These are phyloP conservation scores for Girardia tigrina DNA, from an alignment of 2,888 invertebrate genomes.

Conservation along the genomic window DNA sequence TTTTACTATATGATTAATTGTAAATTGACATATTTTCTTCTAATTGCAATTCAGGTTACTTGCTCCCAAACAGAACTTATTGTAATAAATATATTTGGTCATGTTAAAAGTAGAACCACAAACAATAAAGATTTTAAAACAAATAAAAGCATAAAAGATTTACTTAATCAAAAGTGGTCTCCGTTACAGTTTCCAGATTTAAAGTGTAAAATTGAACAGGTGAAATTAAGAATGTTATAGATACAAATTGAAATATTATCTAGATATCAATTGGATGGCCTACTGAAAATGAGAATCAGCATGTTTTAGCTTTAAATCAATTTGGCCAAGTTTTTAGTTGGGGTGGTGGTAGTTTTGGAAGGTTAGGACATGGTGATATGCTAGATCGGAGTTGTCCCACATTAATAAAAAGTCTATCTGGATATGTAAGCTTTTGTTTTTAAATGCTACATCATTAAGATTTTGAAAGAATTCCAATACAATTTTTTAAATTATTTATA, in stretches of 20 bases:
- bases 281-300: not conserved
- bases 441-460: too few relatives aligned
- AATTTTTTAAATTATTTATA: too few relatives aligned
- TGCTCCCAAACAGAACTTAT: not conserved
- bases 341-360: slow-evolving; percentile 8
- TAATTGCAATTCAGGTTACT: too few relatives aligned
- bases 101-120: not conserved
- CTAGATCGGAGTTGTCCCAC: not conserved
- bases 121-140: not conserved
- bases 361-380: not conserved
- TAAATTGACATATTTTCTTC: too few relatives aligned
- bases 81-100: not conserved
- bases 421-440: too few relatives aligned
- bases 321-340: not conserved
- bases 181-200: not conserved
- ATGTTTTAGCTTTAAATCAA: not conserved
- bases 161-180: not conserved
- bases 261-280: not conserved
- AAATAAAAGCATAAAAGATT: not conserved
- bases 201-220: slow-evolving; percentile 10
- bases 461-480: too few relatives aligned
- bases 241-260: not conserved
- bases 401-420: not conserved
- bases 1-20: too few relatives aligned
- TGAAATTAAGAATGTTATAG: not conserved